phyloP scores from a whole-genome alignment of 2,888 invertebrate species.

The Folsomia manolachei region DNA sequence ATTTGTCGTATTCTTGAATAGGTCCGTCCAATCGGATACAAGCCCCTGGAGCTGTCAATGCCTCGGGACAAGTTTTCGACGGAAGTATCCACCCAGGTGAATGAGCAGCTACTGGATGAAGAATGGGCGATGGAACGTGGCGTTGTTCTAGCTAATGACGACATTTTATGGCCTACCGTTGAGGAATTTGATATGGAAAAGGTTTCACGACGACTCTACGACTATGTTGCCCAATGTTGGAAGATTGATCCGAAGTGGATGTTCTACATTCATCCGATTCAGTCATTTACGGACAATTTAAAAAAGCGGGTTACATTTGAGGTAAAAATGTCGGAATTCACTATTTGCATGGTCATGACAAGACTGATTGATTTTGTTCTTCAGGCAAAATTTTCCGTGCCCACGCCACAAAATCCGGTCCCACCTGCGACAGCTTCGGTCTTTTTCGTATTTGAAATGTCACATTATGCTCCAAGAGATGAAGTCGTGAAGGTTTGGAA shows the following conservation, averaged over 20 bases:
- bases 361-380: too few species aligned
- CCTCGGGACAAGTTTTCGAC: conserved; percentile 13
- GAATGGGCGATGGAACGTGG: conserved; percentile 27
- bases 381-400: conserved; percentile 41
- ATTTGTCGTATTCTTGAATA: too few species aligned
- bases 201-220: conserved; percentile 37
- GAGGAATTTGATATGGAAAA: conserved; percentile 35
- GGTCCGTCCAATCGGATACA: conserved; percentile 33
- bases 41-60: conserved; percentile 30
- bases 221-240: conserved; percentile 44
- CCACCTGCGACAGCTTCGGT: conserved; percentile 47
- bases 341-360: neutral
- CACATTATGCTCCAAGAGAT: conserved; percentile 29
- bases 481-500: conserved; percentile 37
- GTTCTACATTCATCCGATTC: conserved; percentile 34
- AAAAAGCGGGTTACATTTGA: conserved; percentile 40
- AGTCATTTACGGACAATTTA: conserved; percentile 34
- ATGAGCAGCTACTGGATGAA: conserved; percentile 20
- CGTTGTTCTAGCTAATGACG: conserved; percentile 21
- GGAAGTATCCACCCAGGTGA: conserved; percentile 24
- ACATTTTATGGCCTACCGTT: conserved; percentile 44
- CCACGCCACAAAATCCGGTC: conserved; percentile 38
- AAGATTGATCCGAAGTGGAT: conserved; percentile 40
- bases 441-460: conserved; percentile 44
- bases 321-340: neutral